These are phyloP conservation scores for Hydroisotoma schaefferi DNA, from an alignment of 2,888 invertebrate genomes.

Conservation along the genomic window DNA sequence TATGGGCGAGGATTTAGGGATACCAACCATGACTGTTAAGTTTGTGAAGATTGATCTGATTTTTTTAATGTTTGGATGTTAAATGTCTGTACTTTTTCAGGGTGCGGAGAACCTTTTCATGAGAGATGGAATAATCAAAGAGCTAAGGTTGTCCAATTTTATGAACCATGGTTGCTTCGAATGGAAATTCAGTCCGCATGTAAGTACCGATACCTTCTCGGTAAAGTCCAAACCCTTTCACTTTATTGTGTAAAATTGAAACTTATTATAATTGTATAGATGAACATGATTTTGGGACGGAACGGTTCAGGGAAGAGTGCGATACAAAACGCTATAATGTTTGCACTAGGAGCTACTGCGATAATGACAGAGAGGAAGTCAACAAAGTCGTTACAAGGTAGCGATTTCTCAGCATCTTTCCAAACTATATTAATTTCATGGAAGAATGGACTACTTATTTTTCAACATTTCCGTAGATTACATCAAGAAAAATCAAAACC, in stretches of 20 bases:
- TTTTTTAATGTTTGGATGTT: too few relatives aligned
- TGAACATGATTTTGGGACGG: constrained; percentile 6
- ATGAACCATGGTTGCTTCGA: not conserved
- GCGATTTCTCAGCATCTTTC: not conserved
- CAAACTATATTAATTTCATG: constrained; percentile 1
- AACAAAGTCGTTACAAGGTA: constrained; percentile 2
- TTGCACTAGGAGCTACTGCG: constrained; percentile 6
- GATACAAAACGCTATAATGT: constrained; percentile 4
- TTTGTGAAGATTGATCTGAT: too few relatives aligned
- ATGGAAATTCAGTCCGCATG: not conserved
- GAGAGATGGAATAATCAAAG: constrained; percentile 5
- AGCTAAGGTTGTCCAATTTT: not conserved
- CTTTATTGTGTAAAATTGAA: constrained; percentile 2
- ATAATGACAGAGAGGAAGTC: constrained; percentile 1
- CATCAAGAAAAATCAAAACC: not conserved
- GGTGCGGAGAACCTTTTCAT: too few relatives aligned
- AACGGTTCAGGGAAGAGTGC: constrained; percentile 11
- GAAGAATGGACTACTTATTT: not conserved
- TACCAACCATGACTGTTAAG: too few relatives aligned
- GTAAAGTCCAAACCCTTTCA: not conserved
- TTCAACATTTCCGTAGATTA: not conserved
- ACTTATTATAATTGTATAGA: not conserved
- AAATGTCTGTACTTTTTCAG: too few relatives aligned
- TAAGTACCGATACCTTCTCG: not conserved
- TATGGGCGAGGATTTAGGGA: too few relatives aligned